Percentiles rank a stretch among this genome's conserved stretches.
Conservation (phyloP, 2,113 vertebrate genomes). For the Clarias magur region DNA sequence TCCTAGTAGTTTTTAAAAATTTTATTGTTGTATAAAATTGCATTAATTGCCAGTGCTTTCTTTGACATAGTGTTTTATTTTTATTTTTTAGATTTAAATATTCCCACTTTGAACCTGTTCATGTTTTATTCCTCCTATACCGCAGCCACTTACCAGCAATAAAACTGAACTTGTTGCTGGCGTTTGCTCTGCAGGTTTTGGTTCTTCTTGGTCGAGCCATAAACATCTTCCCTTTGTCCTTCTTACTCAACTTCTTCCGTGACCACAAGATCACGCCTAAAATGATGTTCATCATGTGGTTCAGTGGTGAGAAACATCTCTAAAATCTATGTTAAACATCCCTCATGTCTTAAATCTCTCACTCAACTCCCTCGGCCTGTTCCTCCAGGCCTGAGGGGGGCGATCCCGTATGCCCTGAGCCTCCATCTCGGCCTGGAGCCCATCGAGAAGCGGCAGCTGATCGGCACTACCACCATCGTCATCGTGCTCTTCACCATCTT, state of each 20-base stretch:
- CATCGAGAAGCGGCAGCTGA: constrained; percentile 94
- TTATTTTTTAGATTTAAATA: too few relatives aligned
- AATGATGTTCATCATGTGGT: constrained; percentile 99
- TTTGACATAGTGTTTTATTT: too few relatives aligned
- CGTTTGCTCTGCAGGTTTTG: constrained; percentile 77
- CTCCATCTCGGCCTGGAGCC: constrained; percentile 94
- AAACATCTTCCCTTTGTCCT: constrained; percentile 96
- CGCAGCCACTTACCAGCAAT: neutral
- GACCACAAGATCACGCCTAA: constrained; percentile 98
- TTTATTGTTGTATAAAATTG: neutral
- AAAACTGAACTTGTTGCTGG: neutral
- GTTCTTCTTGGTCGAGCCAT: constrained; percentile 91
- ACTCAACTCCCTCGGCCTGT: neutral
- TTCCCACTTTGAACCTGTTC: neutral
- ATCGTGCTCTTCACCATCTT: constrained; percentile 96
- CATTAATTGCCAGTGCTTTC: neutral
- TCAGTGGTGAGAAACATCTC: constrained; percentile 84
- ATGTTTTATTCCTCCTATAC: neutral
- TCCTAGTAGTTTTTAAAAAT: neutral
- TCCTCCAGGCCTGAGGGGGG: constrained; percentile 84
- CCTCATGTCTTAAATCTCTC: neutral
- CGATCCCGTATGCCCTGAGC: constrained; percentile 95
- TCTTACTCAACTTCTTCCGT: constrained; percentile 96
- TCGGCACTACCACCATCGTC: constrained; percentile 96
- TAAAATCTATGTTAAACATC: neutral